Evolutionary conservation across 2,888 invertebrate species (phyloP).

Genomic region (Andrena praecox): DNA sequence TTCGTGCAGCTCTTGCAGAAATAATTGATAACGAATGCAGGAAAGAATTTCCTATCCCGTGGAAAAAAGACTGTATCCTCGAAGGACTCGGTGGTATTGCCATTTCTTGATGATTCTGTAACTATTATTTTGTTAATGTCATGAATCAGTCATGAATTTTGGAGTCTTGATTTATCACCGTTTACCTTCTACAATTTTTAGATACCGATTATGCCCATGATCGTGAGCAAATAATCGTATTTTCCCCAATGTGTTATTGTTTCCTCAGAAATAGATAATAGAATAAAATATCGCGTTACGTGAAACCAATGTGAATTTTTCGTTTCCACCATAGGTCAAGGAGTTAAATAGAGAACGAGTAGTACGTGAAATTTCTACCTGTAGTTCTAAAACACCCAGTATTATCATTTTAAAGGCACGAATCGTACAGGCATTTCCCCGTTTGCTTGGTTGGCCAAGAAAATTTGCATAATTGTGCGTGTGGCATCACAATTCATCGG

Average conservation of each 20-base stretch:
- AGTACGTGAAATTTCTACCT: not conserved
- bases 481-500: conserved; percentile 25
- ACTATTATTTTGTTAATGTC: not conserved
- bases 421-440: conserved; percentile 32
- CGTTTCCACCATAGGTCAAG: too few relatives aligned
- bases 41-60: conserved; percentile 13
- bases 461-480: conserved; percentile 52
- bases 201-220: too few relatives aligned
- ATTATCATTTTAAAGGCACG: conserved; percentile 23
- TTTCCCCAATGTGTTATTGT: too few relatives aligned
- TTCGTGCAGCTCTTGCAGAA: conserved; percentile 57
- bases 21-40: conserved; percentile 38
- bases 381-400: not conserved
- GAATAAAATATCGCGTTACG: too few relatives aligned
- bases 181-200: too few relatives aligned
- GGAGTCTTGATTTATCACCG: too few relatives aligned
- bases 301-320: too few relatives aligned
- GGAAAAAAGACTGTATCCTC: conserved; percentile 13
- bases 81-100: conserved; percentile 5
- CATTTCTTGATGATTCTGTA: not conserved
- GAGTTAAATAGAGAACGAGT: not conserved
- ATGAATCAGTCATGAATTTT: not conserved
- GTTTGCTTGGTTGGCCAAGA: conserved; percentile 23
- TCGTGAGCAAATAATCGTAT: too few relatives aligned
- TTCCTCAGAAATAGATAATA: too few relatives aligned